Evolutionary conservation across 30 jellyfish, hydroid and myxozoan genomes (phyloP).

Genomic region (Chironex yamaguchii): DNA sequence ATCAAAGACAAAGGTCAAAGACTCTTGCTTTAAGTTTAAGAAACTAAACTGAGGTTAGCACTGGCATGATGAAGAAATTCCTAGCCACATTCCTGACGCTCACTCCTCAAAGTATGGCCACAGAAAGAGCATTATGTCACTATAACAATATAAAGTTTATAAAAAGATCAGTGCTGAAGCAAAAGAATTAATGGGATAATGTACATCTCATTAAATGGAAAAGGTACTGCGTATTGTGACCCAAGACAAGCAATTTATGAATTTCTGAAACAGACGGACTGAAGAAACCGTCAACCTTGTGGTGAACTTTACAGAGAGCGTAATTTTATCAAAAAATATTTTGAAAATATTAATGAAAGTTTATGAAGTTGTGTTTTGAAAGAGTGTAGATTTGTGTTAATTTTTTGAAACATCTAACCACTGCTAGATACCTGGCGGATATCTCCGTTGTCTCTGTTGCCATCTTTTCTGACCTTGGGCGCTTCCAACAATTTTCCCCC

Average conservation of each 20-base stretch:
- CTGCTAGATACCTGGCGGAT: neutral
- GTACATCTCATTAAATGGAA: slow-evolving; percentile 46
- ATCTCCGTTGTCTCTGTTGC: slow-evolving; percentile 6
- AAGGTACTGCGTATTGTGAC: slow-evolving; percentile 60
- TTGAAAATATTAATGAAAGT: slow-evolving; percentile 8
- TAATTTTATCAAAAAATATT: slow-evolving; percentile 21
- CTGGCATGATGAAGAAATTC: slow-evolving; percentile 29
- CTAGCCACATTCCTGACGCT: slow-evolving; percentile 39
- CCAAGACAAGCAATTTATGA: slow-evolving; percentile 62
- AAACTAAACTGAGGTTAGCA: slow-evolving; percentile 45
- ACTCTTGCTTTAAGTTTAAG: slow-evolving; percentile 36
- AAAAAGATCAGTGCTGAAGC: slow-evolving; percentile 31
- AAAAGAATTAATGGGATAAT: slow-evolving; percentile 41
- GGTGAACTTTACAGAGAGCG: slow-evolving; percentile 42
- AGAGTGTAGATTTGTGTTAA: neutral
- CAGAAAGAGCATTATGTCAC: slow-evolving; percentile 39
- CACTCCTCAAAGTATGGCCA: slow-evolving; percentile 46
- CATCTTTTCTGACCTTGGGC: slow-evolving; percentile 11
- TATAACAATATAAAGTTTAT: slow-evolving; percentile 42
- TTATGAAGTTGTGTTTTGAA: neutral
- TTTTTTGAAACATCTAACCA: too few relatives aligned
- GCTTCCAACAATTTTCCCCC: slow-evolving; percentile 19
- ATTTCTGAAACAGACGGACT: slow-evolving; percentile 22
- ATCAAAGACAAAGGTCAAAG: slow-evolving; percentile 22
- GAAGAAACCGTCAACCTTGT: slow-evolving; percentile 44